phyloP scores from a whole-genome alignment of 2,113 vertebrate genomes.

The Elgaria multicarinata region DNA sequence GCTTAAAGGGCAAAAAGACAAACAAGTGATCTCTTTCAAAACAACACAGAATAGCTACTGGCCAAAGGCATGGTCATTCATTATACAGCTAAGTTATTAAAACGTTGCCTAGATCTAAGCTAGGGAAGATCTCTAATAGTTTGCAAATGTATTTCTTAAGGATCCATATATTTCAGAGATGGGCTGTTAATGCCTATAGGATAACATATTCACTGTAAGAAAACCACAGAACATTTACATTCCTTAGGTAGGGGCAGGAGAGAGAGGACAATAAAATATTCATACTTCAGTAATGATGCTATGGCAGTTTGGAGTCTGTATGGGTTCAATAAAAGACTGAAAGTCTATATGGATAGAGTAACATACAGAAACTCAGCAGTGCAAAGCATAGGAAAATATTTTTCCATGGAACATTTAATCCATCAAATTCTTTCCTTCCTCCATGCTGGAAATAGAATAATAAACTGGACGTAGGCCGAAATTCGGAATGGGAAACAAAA shows the following conservation, averaged over 20 bases:
- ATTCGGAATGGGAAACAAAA: conserved; percentile 42
- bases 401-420: conserved; percentile 57
- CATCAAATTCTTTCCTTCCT: conserved; percentile 57
- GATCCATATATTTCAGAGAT: neutral
- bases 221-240: conserved; percentile 31
- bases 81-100: neutral
- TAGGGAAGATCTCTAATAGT: neutral
- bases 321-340: conserved; percentile 40
- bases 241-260: neutral
- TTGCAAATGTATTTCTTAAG: conserved; percentile 28
- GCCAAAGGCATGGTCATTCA: conserved; percentile 28
- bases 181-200: neutral
- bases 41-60: conserved; percentile 19
- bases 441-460: conserved; percentile 53
- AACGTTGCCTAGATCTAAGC: conserved; percentile 4
- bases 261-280: conserved; percentile 1
- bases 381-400: conserved; percentile 48
- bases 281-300: conserved; percentile 3
- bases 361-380: conserved; percentile 48
- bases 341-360: conserved; percentile 31
- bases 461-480: conserved; percentile 37
- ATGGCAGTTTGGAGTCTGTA: neutral
- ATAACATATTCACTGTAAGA: neutral
- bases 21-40: conserved; percentile 33
- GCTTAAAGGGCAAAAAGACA: conserved; percentile 24